Percentiles rank a stretch among this genome's conserved stretches.
phyloP scores from a whole-genome alignment of 2,113 vertebrate genomes.

The Rostratula benghalensis region DNA sequence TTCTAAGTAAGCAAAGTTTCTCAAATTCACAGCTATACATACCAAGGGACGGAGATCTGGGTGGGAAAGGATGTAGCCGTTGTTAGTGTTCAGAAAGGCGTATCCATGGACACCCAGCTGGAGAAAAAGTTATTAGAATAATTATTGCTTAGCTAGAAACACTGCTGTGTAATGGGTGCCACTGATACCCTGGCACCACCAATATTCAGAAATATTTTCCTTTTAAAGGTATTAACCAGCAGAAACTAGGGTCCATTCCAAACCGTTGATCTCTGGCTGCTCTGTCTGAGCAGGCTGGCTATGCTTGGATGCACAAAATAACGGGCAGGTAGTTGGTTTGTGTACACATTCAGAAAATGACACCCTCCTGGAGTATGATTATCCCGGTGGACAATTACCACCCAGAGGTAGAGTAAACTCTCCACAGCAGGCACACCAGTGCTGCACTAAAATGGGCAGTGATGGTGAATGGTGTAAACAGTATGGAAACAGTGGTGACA shows the following conservation, averaged over 20 bases:
- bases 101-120: slow-evolving; percentile 95
- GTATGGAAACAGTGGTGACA: not conserved
- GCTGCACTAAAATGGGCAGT: not conserved
- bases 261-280: not conserved
- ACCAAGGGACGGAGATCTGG: slow-evolving; percentile 94
- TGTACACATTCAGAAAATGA: not conserved
- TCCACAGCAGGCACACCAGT: not conserved
- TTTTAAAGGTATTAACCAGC: not conserved
- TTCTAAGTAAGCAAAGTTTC: not conserved
- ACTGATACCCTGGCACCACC: not conserved
- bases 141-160: not conserved
- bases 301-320: not conserved
- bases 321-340: not conserved
- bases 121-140: not conserved
- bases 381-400: rapidly evolving
- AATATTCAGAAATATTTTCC: not conserved
- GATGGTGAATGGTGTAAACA: not conserved
- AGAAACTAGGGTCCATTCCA: not conserved
- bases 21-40: slow-evolving; percentile 25
- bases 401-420: not conserved
- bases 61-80: slow-evolving; percentile 96
- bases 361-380: not conserved
- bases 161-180: not conserved
- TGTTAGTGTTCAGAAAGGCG: slow-evolving; percentile 92
- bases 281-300: not conserved